Conservation (phyloP, 2,888 invertebrate genomes). For the Lepidochitona cinerea region DNA sequence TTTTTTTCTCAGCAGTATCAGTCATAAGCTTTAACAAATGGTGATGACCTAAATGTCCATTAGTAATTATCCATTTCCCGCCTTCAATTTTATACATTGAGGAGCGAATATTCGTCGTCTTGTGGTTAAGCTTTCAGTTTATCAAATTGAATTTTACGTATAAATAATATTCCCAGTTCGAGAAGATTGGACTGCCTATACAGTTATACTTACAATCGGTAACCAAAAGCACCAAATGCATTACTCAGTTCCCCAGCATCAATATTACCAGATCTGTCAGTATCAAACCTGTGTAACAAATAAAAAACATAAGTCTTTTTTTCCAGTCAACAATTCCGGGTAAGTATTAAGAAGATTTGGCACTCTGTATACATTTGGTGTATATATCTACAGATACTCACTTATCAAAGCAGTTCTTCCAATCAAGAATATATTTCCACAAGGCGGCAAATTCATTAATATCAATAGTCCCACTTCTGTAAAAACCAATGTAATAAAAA, state of each 20-base stretch:
- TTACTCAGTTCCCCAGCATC: constrained; percentile 63
- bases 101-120: no score
- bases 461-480: constrained; percentile 69
- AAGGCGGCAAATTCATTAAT: constrained; percentile 68
- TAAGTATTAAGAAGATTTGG: neutral
- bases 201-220: constrained; percentile 65
- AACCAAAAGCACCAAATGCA: constrained; percentile 70
- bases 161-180: neutral
- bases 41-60: no score
- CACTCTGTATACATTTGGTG: neutral
- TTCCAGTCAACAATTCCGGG: neutral
- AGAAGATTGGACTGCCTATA: no score
- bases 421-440: constrained; percentile 71
- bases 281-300: constrained; percentile 64
- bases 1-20: no score
- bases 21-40: no score
- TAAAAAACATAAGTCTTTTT: neutral
- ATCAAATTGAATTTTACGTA: no score
- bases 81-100: no score
- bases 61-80: no score
- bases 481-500: no score
- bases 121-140: no score
- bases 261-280: constrained; percentile 70
- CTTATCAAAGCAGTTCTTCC: constrained; percentile 71
- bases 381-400: constrained; percentile 24